These are phyloP conservation scores for Atta colombica DNA, from an alignment of 1,140 invertebrate genomes.

Conservation along the genomic window DNA sequence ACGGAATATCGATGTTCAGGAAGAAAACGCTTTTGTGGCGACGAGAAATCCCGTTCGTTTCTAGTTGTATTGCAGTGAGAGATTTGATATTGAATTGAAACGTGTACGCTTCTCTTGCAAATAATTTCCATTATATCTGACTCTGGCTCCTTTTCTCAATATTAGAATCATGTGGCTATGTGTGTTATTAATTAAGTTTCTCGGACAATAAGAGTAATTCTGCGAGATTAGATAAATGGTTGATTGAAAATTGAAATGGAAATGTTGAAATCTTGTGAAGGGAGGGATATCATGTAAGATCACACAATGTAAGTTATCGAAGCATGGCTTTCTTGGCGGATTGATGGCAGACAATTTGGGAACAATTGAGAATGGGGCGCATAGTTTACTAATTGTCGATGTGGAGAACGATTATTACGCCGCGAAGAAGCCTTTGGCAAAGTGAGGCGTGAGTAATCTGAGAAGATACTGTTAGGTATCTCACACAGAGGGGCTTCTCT, in stretches of 20 bases:
- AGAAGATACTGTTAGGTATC: conserved; percentile 52
- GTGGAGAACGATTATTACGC: conserved; percentile 43
- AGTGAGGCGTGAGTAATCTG: conserved; percentile 31
- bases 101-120: not conserved
- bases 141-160: not conserved
- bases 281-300: not conserved
- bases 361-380: conserved; percentile 40
- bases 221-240: conserved; percentile 13
- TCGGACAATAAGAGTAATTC: not conserved
- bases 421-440: not conserved
- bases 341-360: not conserved
- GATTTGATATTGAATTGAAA: conserved; percentile 7
- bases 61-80: not conserved
- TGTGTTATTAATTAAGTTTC: conserved; percentile 30
- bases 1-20: conserved; percentile 28
- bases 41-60: conserved; percentile 32
- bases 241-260: not conserved
- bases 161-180: not conserved
- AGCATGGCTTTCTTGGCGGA: not conserved
- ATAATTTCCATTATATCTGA: conserved; percentile 2
- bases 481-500: conserved; percentile 18
- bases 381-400: conserved; percentile 35
- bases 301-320: conserved; percentile 33
- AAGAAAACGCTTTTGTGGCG: conserved; percentile 26
- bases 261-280: not conserved